phyloP scores from a whole-genome alignment of 2,888 invertebrate genomes.

The Emmelina monodactyla region DNA sequence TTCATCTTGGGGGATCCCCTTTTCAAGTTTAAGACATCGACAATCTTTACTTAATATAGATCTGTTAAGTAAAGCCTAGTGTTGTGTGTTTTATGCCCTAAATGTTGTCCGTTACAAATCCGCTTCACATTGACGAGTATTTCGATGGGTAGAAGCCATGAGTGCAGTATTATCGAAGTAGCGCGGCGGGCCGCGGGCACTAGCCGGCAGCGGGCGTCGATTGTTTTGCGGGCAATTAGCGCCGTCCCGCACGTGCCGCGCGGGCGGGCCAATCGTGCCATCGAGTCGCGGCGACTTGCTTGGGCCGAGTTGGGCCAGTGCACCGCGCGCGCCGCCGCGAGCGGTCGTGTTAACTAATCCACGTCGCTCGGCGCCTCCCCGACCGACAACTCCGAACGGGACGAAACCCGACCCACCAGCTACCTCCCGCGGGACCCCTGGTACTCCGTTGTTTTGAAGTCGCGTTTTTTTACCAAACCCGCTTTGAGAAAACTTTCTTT shows the following conservation, averaged over 20 bases:
- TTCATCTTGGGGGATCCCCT: too few species aligned
- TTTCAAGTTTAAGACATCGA: too few species aligned
- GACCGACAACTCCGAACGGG: slow-evolving; percentile 23
- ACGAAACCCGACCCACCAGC: slow-evolving; percentile 20
- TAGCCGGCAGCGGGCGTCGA: slow-evolving; percentile 29
- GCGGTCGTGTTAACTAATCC: slow-evolving; percentile 30
- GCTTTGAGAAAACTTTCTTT: slow-evolving; percentile 18
- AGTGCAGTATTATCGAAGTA: too few species aligned
- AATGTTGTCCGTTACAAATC: too few species aligned
- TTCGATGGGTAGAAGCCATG: too few species aligned
- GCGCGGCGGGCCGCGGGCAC: neutral
- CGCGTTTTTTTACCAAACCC: neutral
- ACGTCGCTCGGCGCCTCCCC: slow-evolving; percentile 9
- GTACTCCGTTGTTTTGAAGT: slow-evolving; percentile 22
- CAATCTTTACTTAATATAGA: too few species aligned
- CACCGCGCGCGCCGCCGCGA: slow-evolving; percentile 55
- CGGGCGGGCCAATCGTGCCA: slow-evolving; percentile 14
- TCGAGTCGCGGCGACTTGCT: slow-evolving; percentile 15
- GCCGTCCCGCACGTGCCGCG: slow-evolving; percentile 38
- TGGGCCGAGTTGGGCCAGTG: slow-evolving; percentile 28
- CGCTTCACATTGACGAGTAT: too few species aligned
- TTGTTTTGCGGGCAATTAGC: slow-evolving; percentile 65
- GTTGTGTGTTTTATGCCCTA: too few species aligned
- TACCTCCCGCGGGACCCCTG: slow-evolving; percentile 18
- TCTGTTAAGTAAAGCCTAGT: too few species aligned